Evolutionary conservation across 2,888 invertebrate genomes (phyloP), one percentile per base, ranked within the genome.

Genomic region (Erannis defoliaria): DNA sequence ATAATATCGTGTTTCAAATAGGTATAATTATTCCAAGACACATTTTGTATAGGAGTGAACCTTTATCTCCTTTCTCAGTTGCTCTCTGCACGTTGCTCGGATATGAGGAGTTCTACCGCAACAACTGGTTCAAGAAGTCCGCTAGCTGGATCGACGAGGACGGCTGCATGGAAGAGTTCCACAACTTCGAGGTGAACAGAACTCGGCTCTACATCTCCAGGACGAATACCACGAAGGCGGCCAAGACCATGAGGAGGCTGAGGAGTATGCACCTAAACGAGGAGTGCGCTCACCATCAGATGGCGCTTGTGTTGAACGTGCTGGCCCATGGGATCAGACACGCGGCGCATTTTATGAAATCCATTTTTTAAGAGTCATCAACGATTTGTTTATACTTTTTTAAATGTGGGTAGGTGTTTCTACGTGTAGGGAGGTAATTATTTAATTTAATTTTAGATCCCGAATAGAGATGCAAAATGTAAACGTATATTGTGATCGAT

Each of bases 81-180:
- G 68, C 72, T 1, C 63, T 78, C 0, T 78, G 76, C 26, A 62
- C 56, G 1, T 16, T 76, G 35, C 49, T 74, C 21, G 78, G 78
- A 2, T 76, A 75, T 51, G 68, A 74, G 49, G 76, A 78, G 53
- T 78, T 78, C 58, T 57, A 62, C 43, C 71, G 78, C 0, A 63
- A 61, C 14, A 58, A 31, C 1, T 67, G 64, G 67, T 67, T 62
- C 14, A 40, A 72, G n/a, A 82, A 81, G 57, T 67, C 64, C 2
- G 46, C 67, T 2, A 77, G 75, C 51, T 82, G 81, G 81, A 62
- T 80, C 3, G 74, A 78, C 42, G 62, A 73, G 3, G 50, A 71
- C 0, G 81, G 79, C 0, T 82, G 82, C 31, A 64, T 80, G 1
- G 38, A 59, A 2, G 82, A 81, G 55, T 62, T 68, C 31, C 62